Evolutionary conservation across 2,888 invertebrate species (phyloP).

Genomic region (Eubasilissa splendida): DNA sequence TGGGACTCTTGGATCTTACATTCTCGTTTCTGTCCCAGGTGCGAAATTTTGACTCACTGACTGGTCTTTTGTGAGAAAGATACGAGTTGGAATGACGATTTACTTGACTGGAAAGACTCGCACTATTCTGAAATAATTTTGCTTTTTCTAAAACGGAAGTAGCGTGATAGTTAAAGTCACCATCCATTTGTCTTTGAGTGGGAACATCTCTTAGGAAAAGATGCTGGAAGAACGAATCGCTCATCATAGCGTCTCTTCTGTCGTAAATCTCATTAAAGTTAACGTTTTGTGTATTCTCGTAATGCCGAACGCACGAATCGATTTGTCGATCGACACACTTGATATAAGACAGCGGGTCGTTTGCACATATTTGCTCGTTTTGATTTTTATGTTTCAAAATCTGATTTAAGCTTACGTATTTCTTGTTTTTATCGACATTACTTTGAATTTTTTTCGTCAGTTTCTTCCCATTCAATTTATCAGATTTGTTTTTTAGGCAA

Average conservation of each 20-base stretch:
- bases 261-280: conserved; percentile 70
- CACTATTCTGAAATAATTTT: conserved; percentile 76
- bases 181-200: conserved; percentile 61
- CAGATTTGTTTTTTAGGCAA: conserved; percentile 61
- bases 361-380: conserved; percentile 2
- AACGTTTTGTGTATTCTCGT: conserved; percentile 56
- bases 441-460: conserved; percentile 58
- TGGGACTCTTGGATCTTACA: conserved; percentile 73
- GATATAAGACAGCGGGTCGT: conserved; percentile 31
- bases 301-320: conserved; percentile 52
- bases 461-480: conserved; percentile 57
- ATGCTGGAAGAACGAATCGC: conserved; percentile 81
- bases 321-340: conserved; percentile 51
- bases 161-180: conserved; percentile 64
- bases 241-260: conserved; percentile 74
- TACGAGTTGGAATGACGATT: conserved; percentile 76
- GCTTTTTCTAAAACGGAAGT: conserved; percentile 80
- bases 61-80: conserved; percentile 79
- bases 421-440: conserved; percentile 58
- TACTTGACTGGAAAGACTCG: conserved; percentile 73
- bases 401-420: conserved; percentile 39
- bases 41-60: conserved; percentile 81
- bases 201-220: conserved; percentile 75
- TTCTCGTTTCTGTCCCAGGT: conserved; percentile 75
- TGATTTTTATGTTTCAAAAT: conserved; percentile 39